Percentiles rank a stretch among this genome's conserved stretches.
Evolutionary conservation across 2,888 invertebrate species (phyloP).

Genomic region (Andrena dorsata): DNA sequence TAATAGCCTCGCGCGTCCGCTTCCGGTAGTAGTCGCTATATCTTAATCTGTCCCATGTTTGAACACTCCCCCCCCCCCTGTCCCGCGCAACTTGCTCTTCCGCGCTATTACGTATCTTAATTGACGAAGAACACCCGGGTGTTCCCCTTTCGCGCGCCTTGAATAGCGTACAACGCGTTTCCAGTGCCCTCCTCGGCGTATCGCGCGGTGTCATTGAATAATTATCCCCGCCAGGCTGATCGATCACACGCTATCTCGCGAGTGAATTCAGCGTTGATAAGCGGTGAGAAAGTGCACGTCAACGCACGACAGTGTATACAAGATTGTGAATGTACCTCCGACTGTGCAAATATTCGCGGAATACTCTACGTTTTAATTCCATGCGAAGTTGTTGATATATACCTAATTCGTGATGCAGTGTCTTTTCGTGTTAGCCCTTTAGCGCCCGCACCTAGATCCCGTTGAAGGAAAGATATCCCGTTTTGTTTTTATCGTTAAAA

Average conservation of each 20-base stretch:
- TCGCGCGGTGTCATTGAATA: constrained; percentile 29
- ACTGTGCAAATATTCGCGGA: too few relatives aligned
- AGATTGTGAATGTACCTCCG: too few relatives aligned
- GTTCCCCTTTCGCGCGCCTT: constrained; percentile 49
- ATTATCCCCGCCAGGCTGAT: constrained; percentile 15
- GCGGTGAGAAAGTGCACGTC: background rate
- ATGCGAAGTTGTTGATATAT: too few relatives aligned
- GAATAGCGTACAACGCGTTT: constrained; percentile 31
- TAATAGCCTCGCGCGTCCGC: background rate
- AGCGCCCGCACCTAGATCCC: too few relatives aligned
- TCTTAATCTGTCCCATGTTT: constrained; percentile 7
- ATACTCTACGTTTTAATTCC: too few relatives aligned
- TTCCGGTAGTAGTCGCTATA: constrained; percentile 20
- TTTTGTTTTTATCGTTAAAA: too few relatives aligned
- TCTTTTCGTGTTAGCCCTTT: too few relatives aligned
- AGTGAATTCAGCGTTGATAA: constrained; percentile 13
- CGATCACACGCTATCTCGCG: background rate
- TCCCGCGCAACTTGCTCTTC: background rate
- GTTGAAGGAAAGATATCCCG: too few relatives aligned
- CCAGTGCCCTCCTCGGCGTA: constrained; percentile 9
- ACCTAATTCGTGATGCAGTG: too few relatives aligned
- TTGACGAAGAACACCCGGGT: constrained; percentile 55
- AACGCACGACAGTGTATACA: background rate
- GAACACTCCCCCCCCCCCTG: background rate
- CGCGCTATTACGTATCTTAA: constrained; percentile 45